Conservation (phyloP, 2,113 vertebrate genomes). For the Sylvia atricapilla region DNA sequence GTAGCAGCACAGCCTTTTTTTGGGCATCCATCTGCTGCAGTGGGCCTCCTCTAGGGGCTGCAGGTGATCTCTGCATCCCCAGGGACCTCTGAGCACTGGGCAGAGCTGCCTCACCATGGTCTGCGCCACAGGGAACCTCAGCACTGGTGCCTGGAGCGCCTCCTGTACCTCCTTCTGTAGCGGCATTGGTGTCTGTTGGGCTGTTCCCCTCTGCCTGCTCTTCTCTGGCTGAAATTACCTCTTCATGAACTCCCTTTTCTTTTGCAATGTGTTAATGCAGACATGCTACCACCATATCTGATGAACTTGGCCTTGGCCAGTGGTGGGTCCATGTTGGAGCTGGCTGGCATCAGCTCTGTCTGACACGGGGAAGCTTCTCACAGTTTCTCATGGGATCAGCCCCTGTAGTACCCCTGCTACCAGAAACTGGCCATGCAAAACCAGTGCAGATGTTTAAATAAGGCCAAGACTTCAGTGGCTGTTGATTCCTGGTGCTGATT, state of each 20-base stretch:
- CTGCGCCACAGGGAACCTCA: too few species aligned
- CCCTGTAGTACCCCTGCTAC: fast-evolving
- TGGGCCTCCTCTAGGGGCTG: neutral
- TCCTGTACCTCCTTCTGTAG: neutral
- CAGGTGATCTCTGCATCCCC: neutral
- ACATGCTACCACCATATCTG: too few species aligned
- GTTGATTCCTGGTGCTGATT: neutral
- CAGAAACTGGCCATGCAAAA: neutral
- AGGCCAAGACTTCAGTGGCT: neutral
- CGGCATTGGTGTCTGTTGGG: neutral
- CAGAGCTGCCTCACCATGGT: neutral
- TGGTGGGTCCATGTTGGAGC: neutral
- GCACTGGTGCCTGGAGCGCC: neutral
- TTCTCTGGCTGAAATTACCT: neutral
- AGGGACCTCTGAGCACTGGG: neutral
- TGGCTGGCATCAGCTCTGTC: neutral
- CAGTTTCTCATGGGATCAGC: neutral
- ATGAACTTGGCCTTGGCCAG: neutral
- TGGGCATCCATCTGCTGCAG: neutral
- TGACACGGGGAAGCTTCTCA: neutral
- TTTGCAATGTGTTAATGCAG: neutral
- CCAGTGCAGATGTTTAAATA: neutral
- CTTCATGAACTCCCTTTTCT: neutral
- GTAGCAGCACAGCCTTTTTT: neutral
- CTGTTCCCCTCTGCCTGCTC: neutral